A percentile compares a stretch with the other conserved stretches of the same genome.
Conservation (phyloP, 2,888 invertebrate species). For the Imbricaverruca yamaguchii region DNA sequence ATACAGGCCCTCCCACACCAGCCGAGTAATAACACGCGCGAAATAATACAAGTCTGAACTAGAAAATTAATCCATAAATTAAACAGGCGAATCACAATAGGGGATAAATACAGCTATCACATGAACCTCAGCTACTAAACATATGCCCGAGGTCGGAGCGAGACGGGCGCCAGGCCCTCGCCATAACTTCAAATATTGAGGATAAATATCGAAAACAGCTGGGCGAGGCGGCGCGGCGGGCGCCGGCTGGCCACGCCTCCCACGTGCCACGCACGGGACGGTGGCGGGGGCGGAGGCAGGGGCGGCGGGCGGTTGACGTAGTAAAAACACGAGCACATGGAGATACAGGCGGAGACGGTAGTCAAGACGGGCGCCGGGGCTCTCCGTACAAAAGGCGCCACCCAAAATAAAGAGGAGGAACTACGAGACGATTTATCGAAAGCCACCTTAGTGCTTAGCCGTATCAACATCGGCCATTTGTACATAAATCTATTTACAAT, state of each 20-base stretch:
- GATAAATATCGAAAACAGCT: conserved; percentile 6
- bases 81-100: conserved; percentile 3
- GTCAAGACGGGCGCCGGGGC: not conserved
- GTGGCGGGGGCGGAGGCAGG: conserved; percentile 10
- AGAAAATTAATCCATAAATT: conserved; percentile 21
- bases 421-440: conserved; percentile 10
- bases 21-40: not conserved
- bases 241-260: not conserved
- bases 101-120: conserved; percentile 20
- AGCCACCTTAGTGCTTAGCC: not conserved
- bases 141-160: not conserved
- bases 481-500: conserved; percentile 22
- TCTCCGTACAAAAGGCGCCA: conserved; percentile 1
- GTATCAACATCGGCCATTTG: conserved; percentile 19
- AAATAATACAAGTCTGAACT: conserved; percentile 18
- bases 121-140: not conserved
- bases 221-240: not conserved
- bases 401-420: conserved; percentile 18
- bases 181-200: conserved; percentile 19
- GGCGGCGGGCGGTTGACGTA: not conserved
- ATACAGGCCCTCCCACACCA: not conserved
- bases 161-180: not conserved
- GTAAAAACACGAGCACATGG: conserved; percentile 1
- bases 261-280: not conserved
- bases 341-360: not conserved